These are phyloP conservation scores for Archilochus colubris DNA, from an alignment of 2,113 vertebrate genomes.

Conservation along the genomic window DNA sequence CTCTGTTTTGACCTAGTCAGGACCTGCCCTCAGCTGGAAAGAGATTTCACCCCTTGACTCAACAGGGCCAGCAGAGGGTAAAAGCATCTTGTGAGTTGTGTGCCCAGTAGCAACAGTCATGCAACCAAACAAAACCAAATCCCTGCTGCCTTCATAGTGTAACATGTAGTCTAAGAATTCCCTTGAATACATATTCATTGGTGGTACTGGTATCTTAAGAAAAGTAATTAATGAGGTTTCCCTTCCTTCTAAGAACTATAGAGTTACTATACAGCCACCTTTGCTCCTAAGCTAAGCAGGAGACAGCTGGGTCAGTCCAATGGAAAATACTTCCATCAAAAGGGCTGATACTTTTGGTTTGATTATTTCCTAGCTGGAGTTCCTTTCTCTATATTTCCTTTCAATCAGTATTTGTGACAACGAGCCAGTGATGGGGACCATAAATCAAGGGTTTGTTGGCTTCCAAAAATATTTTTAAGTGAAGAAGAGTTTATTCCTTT, in stretches of 20 bases:
- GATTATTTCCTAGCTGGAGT: not conserved
- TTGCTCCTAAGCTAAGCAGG: not conserved
- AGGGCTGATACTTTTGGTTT: not conserved
- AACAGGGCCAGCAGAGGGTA: rapidly evolving
- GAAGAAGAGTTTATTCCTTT: not conserved
- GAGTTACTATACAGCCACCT: not conserved
- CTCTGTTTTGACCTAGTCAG: not conserved
- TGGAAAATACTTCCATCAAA: not conserved
- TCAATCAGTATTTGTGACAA: not conserved
- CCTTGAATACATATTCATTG: not conserved
- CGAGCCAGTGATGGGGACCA: rapidly evolving
- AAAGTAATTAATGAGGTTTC: not conserved
- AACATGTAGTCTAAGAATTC: not conserved
- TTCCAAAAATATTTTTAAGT: not conserved
- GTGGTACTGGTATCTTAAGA: not conserved
- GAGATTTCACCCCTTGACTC: not conserved
- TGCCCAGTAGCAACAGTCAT: not conserved
- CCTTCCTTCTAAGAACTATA: not conserved
- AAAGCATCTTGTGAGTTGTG: rapidly evolving
- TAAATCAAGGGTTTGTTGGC: not conserved
- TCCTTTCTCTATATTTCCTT: not conserved
- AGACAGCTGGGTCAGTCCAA: not conserved
- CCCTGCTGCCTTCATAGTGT: rapidly evolving
- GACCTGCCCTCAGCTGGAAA: not conserved
- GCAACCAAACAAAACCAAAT: not conserved